Evolutionary conservation across 2,888 invertebrate species (phyloP), one percentile per base, ranked within the genome.

Genomic region (Lithophane semibrunnea): DNA sequence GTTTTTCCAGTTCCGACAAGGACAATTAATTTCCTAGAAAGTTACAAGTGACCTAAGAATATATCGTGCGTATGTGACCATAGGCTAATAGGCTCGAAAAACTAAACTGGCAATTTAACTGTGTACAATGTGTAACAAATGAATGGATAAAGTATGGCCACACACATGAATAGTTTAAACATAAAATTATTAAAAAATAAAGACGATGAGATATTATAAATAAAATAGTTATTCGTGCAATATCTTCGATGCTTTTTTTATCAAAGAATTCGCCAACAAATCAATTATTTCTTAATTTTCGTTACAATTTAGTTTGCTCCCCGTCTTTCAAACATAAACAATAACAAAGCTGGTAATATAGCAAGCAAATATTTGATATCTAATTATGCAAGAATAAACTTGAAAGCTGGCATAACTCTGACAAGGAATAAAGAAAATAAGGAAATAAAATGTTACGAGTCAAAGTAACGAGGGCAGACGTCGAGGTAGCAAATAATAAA

Each of bases 401-500:
- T 67, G 29, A 61, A 58, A 18, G 3, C 29, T 60, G 60, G 18
- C 18, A 71, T 65, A 54, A 70, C 70, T 73, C 66, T 42, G 13
- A 67, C 18, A 76, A 68, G n/a, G 18, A 37, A 68, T 37, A 68
- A 74, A 56, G 13, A 56, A 78, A 75, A 73, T 70, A 65, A 75
- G 2, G 29, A 47, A 82, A 82, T 73, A 71, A 78, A 82, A 75
- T 65, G n/a, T 81, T 52, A 66, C 54, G 47, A 18, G 65, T 65
- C 77, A 54, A 7, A 52, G n/a, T 70, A 81, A 79, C 58, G 42
- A 80, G 54, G 44, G 13, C 1, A 24, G 24, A 5, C 63, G 69
- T 44, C 60, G 68, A 79, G 73, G 69, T 72, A 71, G 74, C 47
- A 69, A 72, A 74, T 73, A 73, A 79, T 76, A 72, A 72, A 77